These are phyloP conservation scores for Tapirus terrestris DNA, from an alignment of 2,113 vertebrate species.

Conservation along the genomic window DNA sequence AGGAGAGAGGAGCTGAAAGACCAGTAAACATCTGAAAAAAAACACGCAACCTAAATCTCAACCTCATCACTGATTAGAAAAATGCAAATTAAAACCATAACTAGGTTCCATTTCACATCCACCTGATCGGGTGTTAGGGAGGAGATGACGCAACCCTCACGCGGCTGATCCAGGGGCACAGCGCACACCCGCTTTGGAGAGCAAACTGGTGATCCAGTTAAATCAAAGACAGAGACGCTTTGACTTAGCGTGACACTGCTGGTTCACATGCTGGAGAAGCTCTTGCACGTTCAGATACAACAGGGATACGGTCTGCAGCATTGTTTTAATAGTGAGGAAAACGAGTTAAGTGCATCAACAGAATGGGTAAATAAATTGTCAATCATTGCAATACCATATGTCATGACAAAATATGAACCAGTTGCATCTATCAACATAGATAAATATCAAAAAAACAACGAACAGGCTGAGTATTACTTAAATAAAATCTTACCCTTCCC, in stretches of 20 bases:
- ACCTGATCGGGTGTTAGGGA: not conserved
- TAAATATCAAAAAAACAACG: not conserved
- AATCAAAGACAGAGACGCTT: not conserved
- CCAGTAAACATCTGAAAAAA: constrained; percentile 41
- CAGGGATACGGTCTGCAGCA: not conserved
- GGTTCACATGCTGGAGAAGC: not conserved
- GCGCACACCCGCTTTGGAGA: not conserved
- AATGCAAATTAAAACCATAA: constrained; percentile 48
- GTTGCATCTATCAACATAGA: not conserved
- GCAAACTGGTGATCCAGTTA: not conserved
- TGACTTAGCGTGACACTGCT: not conserved
- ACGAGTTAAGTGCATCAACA: not conserved
- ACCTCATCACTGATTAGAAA: constrained; percentile 14
- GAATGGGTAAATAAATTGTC: not conserved
- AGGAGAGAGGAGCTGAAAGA: constrained; percentile 5
- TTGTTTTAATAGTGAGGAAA: constrained; percentile 16
- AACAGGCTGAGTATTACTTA: not conserved
- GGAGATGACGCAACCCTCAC: not conserved
- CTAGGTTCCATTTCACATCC: constrained; percentile 15
- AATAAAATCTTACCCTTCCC: constrained; percentile 30
- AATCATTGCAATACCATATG: not conserved
- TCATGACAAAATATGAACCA: not conserved
- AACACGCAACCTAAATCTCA: not conserved
- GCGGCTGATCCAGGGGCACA: constrained; percentile 3
- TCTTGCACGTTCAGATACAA: not conserved